Base-by-base conservation (phyloP, 2,888 invertebrate species). In the Platycnemis pennipes region DNA sequence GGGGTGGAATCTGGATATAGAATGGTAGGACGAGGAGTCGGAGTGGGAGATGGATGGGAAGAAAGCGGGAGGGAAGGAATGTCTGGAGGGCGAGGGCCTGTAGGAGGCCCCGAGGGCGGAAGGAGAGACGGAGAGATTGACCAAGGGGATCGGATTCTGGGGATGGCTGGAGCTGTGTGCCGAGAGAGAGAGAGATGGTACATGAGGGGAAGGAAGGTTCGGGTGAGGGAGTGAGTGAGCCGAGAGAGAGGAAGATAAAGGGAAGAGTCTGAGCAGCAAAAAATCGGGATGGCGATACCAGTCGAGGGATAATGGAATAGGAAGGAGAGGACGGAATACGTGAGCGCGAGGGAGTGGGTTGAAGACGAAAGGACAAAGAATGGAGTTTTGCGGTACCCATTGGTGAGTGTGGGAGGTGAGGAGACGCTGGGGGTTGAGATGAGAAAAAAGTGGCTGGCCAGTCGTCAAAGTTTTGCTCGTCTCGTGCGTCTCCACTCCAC, bases 51-150 rank as follows among this genome's bases (percentile, higher is more conserved):
- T 44, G 11, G 16, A 37, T 22, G 86, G 0, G 86, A 44, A 42
- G 42, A 86, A 11, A 16, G 42, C 3, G 42, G 42, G 86, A 44
- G 16, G 2, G 37, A 16, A 22, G 26, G 86, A 7, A 2, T 7
- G n/a, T 3, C 11, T 19, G n/a, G n/a, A 8, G n/a, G 77, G n/a
- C 13, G 46, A n/a, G 88, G 49, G 88, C 46, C 88, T 88, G 46
- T 4, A 26, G 49, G 88, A 31, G 46, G 88, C 88, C n/a, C 88
- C 49, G 46, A 31, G 49, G 88, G 88, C 88, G 88, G 88, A 88
- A 44, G 88, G n/a, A n/a, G n/a, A n/a, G n/a, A n/a, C n/a, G n/a
- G n/a, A n/a, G n/a, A n/a, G n/a, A n/a, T n/a, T n/a, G 77, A 45
- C 22, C 3, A 45, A 88, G 44, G 45, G 45, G 22, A 45, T 44